Conservation (phyloP, 2,797 vertebrate genomes). For the Amazona finschi region DNA sequence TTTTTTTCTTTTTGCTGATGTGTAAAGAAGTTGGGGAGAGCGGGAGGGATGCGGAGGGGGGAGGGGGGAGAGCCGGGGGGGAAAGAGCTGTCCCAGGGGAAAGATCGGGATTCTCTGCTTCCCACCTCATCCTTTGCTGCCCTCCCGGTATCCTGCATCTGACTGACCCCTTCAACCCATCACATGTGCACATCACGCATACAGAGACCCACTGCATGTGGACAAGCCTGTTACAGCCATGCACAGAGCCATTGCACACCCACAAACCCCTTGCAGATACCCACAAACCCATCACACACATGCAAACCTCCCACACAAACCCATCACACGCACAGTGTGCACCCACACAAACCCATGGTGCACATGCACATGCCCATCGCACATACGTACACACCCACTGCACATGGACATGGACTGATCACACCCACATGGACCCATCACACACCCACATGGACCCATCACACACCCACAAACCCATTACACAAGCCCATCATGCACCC, state of each 20-base stretch:
- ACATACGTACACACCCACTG: not conserved
- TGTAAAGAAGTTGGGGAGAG: not conserved
- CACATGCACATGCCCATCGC: accelerated
- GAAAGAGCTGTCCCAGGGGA: not conserved
- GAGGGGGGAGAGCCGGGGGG: not conserved
- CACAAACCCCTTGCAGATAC: not conserved
- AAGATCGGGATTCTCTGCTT: not conserved
- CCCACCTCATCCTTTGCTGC: not conserved
- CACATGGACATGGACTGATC: not conserved
- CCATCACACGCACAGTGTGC: accelerated
- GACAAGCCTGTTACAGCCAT: no score
- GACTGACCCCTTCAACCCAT: not conserved
- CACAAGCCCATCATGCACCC: not conserved
- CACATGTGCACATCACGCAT: accelerated
- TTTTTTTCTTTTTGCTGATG: constrained; percentile 28
- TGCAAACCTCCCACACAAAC: no score
- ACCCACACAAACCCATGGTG: not conserved
- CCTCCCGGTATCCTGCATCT: accelerated
- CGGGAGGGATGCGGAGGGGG: not conserved
- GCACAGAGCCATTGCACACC: accelerated
- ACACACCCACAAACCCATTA: not conserved
- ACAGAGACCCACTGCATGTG: not conserved
- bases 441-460: not conserved
- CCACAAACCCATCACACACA: not conserved
- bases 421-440: not conserved